These are phyloP conservation scores for Temnothorax curvispinosus DNA, from an alignment of 1,140 invertebrate species.

Conservation along the genomic window DNA sequence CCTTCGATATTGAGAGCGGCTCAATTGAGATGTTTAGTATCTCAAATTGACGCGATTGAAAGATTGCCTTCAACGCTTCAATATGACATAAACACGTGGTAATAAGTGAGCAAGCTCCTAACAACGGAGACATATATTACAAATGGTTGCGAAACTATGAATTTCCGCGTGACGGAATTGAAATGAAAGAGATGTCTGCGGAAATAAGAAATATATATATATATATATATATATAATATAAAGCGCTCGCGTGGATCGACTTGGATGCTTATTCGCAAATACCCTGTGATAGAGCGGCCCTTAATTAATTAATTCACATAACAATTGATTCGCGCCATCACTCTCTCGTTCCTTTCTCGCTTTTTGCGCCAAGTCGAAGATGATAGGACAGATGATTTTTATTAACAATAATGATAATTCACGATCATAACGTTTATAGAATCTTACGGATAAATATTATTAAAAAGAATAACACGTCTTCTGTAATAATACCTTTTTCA, in stretches of 20 bases:
- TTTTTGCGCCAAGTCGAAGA: background rate
- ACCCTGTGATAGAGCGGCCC: conserved; percentile 23
- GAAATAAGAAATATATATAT: conserved; percentile 12
- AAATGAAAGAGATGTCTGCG: background rate
- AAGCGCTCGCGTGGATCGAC: conserved; percentile 13
- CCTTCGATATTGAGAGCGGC: conserved; percentile 17
- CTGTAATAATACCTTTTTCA: conserved; percentile 1
- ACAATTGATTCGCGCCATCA: background rate
- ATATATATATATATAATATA: background rate
- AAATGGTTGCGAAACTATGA: background rate
- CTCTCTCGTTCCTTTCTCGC: background rate
- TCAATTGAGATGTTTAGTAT: conserved; percentile 29
- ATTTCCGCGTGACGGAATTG: background rate
- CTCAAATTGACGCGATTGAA: conserved; percentile 38
- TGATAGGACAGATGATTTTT: background rate
- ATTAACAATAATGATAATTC: background rate
- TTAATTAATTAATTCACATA: conserved; percentile 26
- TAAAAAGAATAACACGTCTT: conserved; percentile 17
- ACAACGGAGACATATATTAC: background rate
- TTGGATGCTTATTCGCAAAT: conserved; percentile 47
- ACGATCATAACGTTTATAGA: background rate
- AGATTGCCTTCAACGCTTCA: conserved; percentile 12
- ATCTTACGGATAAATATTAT: conserved; percentile 20
- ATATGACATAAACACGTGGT: background rate
- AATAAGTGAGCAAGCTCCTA: conserved; percentile 12